Evolutionary conservation across 2,888 invertebrate genomes (phyloP), one percentile per base, ranked within the genome.

Genomic region (Mamestra brassicae): DNA sequence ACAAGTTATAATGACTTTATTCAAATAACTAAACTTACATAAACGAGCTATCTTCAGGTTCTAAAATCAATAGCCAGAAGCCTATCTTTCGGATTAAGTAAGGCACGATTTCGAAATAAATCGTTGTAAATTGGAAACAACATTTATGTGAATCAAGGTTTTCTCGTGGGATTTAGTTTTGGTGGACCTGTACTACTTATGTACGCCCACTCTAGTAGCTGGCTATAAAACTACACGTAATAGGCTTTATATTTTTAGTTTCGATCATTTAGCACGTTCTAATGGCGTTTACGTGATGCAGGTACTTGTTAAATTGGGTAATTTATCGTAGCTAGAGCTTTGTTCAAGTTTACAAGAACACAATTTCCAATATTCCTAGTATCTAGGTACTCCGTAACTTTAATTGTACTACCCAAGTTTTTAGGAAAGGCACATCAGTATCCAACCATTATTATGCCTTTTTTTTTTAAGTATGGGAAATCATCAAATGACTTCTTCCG

Each of bases 111-210:
- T 76, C 11, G 75, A 52, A 72, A 80, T 76, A 80, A 78, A 67
- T 73, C 42, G 54, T 70, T 71, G 60, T 73, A 65, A 73, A 78
- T 76, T 76, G 52, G 55, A 68, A 76, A 61, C 54, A 76, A 81
- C 70, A 62, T 68, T 81, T 76, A 83, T 80, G 60, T 71, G 66
- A 80, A 85, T 82, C 86, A 87, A 84, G 86, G 86, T 80, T 85
- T 77, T 79, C 74, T 80, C 74, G 88, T 88, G 82, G 87, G 88
- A 70, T 83, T 65, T 38, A 34, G 64, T 81, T 86, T 88, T 85
- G 85, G 85, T 74, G 65, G 58, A 77, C 58, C 38, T 57, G 73
- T 52, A 69, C 68, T 76, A 79, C 71, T 69, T 71, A 52, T 4
- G 17, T 52, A 74, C 76, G 8, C 82, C 82, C 73, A 85, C 85